Percentiles rank a stretch among this genome's conserved stretches.
phyloP scores from a whole-genome alignment of 2,888 invertebrate genomes.

The Apotomis capreana region DNA sequence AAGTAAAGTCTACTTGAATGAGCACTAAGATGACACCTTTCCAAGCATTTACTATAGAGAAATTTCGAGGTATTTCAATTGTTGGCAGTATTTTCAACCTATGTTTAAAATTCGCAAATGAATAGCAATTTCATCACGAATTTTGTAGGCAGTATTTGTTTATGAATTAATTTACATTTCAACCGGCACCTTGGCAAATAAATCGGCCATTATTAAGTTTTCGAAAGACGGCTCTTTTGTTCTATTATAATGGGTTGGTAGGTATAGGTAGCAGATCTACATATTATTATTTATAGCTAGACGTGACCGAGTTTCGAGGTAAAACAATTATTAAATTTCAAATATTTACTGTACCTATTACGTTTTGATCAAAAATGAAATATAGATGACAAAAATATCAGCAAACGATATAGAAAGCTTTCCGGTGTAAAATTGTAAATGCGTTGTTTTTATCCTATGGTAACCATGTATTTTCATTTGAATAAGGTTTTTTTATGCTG shows the following conservation, averaged over 20 bases:
- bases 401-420: too few relatives aligned
- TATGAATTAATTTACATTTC: conserved; percentile 41
- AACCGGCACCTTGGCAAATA: conserved; percentile 36
- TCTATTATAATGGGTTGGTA: conserved; percentile 20
- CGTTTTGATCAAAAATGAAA: too few relatives aligned
- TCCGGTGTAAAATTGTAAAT: too few relatives aligned
- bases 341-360: too few relatives aligned
- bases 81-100: conserved; percentile 25
- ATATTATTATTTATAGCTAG: background rate
- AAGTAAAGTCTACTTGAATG: background rate
- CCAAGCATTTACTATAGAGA: conserved; percentile 8
- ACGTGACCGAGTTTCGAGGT: background rate
- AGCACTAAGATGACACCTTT: background rate
- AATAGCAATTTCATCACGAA: conserved; percentile 35
- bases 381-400: too few relatives aligned
- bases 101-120: conserved; percentile 26
- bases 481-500: too few relatives aligned
- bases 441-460: too few relatives aligned
- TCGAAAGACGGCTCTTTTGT: conserved; percentile 30
- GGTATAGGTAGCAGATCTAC: conserved; percentile 13
- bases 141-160: conserved; percentile 40
- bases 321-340: too few relatives aligned
- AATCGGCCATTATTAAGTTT: conserved; percentile 40
- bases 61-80: conserved; percentile 26
- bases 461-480: too few relatives aligned